Evolutionary conservation across 2,113 vertebrate genomes (phyloP).

Genomic region (Trachemys scripta): DNA sequence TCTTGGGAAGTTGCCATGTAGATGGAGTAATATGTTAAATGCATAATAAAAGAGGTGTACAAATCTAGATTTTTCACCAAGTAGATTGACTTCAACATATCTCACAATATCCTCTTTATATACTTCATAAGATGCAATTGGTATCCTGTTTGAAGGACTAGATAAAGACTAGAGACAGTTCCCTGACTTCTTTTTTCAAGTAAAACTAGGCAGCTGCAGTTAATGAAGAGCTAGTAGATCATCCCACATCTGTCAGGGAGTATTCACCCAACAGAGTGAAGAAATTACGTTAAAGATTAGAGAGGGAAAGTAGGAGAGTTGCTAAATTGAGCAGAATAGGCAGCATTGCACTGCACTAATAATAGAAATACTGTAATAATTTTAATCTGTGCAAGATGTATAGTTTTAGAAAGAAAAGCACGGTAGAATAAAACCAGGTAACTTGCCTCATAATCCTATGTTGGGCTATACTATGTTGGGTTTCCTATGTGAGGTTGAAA

Average conservation of each 20-base stretch:
- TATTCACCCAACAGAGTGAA: rapidly evolving
- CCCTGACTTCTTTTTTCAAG: background rate
- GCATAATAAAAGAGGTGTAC: background rate
- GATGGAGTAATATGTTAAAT: background rate
- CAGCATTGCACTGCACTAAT: background rate
- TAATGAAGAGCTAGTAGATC: background rate
- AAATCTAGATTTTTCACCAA: background rate
- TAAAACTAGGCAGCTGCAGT: background rate
- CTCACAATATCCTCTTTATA: background rate
- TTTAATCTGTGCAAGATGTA: background rate
- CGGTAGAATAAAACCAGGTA: background rate
- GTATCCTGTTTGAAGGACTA: background rate
- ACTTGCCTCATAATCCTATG: background rate
- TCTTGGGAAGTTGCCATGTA: background rate
- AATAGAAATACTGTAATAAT: slow-evolving; percentile 1
- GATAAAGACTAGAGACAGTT: background rate
- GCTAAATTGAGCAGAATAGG: background rate
- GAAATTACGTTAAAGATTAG: background rate
- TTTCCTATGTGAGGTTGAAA: rapidly evolving
- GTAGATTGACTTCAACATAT: rapidly evolving
- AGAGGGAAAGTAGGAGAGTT: background rate
- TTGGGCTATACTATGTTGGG: rapidly evolving
- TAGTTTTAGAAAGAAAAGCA: background rate
- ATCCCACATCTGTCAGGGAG: background rate
- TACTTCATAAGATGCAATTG: background rate